phyloP scores from a whole-genome alignment of 2,888 invertebrate genomes.

The Frankliniella fusca region DNA sequence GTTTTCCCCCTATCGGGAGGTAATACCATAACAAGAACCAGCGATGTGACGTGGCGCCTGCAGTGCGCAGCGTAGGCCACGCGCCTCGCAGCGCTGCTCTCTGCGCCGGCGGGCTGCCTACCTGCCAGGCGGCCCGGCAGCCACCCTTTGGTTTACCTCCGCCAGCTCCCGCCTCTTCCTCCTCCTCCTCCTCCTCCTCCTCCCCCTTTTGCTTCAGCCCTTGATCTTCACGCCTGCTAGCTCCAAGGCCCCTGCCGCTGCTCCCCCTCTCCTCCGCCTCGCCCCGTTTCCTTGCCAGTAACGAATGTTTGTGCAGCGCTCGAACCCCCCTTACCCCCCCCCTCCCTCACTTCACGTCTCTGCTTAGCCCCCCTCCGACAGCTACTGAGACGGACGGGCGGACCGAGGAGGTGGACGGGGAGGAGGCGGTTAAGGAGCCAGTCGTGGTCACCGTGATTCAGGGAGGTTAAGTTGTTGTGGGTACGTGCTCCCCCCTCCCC shows the following conservation, averaged over 20 bases:
- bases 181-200: too few species aligned
- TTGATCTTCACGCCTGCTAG: too few species aligned
- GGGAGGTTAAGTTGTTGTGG: conserved; percentile 19
- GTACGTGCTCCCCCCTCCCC: background rate
- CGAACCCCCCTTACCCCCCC: background rate
- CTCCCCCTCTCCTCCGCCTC: background rate
- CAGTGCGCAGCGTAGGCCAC: background rate
- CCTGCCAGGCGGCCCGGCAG: background rate
- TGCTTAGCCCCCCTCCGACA: too few species aligned
- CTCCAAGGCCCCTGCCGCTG: too few species aligned
- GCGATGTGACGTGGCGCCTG: background rate
- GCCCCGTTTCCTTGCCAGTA: background rate
- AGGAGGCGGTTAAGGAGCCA: background rate
- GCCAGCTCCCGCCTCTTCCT: background rate
- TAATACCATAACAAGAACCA: too few species aligned
- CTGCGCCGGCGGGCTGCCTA: background rate
- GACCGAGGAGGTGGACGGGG: background rate
- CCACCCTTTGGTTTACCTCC: background rate
- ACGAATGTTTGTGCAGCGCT: conserved; percentile 17
- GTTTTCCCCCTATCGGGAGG: too few species aligned
- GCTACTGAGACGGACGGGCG: background rate
- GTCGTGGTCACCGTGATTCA: conserved; percentile 14
- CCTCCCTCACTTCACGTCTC: background rate
- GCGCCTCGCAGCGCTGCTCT: background rate
- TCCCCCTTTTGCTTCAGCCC: too few species aligned